Evolutionary conservation across 2,797 vertebrate species (phyloP).

Genomic region (Onychomys torridus): DNA sequence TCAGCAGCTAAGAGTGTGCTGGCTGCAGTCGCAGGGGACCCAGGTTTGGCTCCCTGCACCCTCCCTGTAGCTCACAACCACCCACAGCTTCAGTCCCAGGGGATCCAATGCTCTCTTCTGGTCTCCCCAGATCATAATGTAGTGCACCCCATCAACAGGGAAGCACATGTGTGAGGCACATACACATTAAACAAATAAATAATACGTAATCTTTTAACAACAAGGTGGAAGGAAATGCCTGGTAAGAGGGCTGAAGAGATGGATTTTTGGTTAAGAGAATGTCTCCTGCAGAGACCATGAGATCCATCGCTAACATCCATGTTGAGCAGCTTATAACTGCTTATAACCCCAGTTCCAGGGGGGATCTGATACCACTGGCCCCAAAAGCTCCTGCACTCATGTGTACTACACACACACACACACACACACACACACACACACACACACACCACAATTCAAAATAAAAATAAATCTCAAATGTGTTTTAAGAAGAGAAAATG

Average conservation of each 20-base stretch:
- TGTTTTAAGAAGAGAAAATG: background rate
- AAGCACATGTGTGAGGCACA: background rate
- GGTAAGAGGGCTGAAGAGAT: background rate
- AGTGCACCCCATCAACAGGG: background rate
- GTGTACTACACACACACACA: background rate
- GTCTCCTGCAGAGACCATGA: background rate
- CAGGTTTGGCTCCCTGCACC: background rate
- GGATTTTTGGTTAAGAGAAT: background rate
- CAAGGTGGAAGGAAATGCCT: background rate
- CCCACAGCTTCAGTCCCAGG: background rate
- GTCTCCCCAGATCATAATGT: too few species aligned
- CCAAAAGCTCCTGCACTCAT: background rate
- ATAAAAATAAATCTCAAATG: background rate
- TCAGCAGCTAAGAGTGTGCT: background rate
- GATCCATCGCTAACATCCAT: background rate
- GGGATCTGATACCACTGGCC: background rate
- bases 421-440: background rate
- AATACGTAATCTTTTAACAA: background rate
- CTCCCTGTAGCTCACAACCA: background rate
- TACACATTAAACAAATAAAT: background rate
- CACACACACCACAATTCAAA: background rate
- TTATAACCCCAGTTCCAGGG: background rate
- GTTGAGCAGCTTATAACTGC: background rate
- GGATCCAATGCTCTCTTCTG: background rate
- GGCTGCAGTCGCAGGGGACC: background rate